Evolutionary conservation across 2,113 vertebrate species (phyloP).

Genomic region (Chauna torquata): DNA sequence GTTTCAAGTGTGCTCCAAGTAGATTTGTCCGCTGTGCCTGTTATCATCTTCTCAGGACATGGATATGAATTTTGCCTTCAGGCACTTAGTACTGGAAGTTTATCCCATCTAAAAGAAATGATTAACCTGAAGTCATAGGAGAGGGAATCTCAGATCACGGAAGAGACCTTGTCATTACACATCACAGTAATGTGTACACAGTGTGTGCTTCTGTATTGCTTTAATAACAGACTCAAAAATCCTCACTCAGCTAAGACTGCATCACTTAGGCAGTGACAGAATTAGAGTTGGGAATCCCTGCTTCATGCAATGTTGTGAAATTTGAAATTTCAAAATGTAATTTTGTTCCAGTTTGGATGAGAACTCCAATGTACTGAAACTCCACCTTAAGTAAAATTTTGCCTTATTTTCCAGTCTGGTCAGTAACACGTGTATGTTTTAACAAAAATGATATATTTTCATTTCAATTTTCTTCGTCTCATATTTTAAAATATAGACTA

Average conservation of each 20-base stretch:
- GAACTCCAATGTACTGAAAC: neutral
- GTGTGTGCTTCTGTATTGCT: neutral
- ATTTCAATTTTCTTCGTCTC: neutral
- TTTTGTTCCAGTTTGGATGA: neutral
- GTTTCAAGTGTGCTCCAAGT: neutral
- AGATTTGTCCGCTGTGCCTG: neutral
- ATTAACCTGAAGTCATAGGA: neutral
- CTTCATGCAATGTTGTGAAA: neutral
- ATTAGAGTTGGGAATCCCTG: neutral
- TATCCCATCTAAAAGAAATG: neutral
- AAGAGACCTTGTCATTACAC: neutral
- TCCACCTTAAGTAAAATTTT: neutral
- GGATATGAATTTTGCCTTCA: conserved; percentile 17
- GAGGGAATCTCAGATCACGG: neutral
- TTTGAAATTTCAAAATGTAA: neutral
- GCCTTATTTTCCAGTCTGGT: neutral
- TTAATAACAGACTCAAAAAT: neutral
- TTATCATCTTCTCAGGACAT: neutral
- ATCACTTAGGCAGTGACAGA: neutral
- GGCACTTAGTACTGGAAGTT: neutral
- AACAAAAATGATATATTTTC: neutral
- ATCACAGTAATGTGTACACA: neutral
- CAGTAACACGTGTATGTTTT: neutral
- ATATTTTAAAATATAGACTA: neutral
- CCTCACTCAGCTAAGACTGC: neutral